Base-by-base conservation (phyloP, 2,797 vertebrate species). In the Phalloptychus januarius region DNA sequence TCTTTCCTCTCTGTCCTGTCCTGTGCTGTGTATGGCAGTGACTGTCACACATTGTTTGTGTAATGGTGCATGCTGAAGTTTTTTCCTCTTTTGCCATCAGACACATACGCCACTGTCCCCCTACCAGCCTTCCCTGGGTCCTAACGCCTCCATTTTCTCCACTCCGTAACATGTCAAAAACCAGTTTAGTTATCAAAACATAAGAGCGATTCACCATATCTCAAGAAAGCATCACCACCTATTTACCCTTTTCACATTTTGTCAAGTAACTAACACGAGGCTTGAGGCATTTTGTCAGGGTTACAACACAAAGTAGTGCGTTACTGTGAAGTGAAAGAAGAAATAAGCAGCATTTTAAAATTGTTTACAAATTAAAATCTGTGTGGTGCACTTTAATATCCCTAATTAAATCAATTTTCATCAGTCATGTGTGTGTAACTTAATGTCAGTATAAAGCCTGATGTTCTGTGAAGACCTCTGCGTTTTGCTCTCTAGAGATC, bases 21-120 rank as follows among this genome's bases (percentile, higher is more conserved):
- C 84, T 82, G 87, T 82, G 80, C 94, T 94, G 95, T 96, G 95
- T 93, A 94, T 93, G 95, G 94, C 93, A 92, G 89, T 94, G 96
- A 96, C 95, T 94, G 96, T 95, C 95, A 96, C 96, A 95, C 94
- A 96, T 96, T 96, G 95, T 96, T 93, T 88, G 83, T 87, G 79
- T 85, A 80, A 79, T 83, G 83, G 82, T 83, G 58, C 83, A 78
- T 85, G 75, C 72, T 88, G 81, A 75, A 72, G 40, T 88, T 70
- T 83, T 79, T 83, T 75, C 65, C 71, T 48, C 79, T 71, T 84
- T 90, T 87, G 88, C 88, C 91, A 87, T 94, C 54, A 83, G 80
- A 96, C 95, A 96, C 94, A 94, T 85, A 89, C 92, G 88, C 86
- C 86, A 93, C 94, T 96, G 95, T 96, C 91, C 75, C 73, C 56